Percentiles rank a stretch among this genome's conserved stretches.
phyloP scores from a whole-genome alignment of 2,113 vertebrate genomes.

The Neogale vison region DNA sequence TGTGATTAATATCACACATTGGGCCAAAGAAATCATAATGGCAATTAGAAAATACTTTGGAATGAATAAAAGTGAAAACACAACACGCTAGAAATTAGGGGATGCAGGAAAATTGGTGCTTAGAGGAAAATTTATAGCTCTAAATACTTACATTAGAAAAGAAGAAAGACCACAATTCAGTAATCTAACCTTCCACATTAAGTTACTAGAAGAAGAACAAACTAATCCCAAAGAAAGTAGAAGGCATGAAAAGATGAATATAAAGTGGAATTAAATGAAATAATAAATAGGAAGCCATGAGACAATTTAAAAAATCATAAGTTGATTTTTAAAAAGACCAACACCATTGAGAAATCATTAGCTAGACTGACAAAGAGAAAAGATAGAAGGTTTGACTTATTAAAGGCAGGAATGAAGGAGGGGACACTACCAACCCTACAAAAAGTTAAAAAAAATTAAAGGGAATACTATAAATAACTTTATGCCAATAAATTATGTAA shows the following conservation, averaged over 20 bases:
- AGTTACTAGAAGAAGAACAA: neutral
- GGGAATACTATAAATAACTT: neutral
- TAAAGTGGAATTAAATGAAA: neutral
- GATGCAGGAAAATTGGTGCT: neutral
- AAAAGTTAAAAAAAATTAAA: neutral
- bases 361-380: neutral
- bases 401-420: neutral
- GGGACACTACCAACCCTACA: neutral
- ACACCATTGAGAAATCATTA: neutral
- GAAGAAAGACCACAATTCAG: neutral
- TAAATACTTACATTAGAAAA: neutral
- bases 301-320: neutral
- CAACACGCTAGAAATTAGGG: neutral
- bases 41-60: slow-evolving; percentile 17
- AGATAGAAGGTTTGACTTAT: neutral
- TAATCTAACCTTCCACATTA: neutral
- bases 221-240: neutral
- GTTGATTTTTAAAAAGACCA: slow-evolving; percentile 10
- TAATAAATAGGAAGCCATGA: neutral
- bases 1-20: neutral
- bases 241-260: neutral
- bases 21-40: neutral
- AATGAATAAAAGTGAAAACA: slow-evolving; percentile 5
- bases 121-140: neutral
- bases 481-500: neutral